A percentile compares a stretch with the other conserved stretches of the same genome.
Conservation (phyloP, 2,797 vertebrate species). For the Erpetoichthys calabaricus region DNA sequence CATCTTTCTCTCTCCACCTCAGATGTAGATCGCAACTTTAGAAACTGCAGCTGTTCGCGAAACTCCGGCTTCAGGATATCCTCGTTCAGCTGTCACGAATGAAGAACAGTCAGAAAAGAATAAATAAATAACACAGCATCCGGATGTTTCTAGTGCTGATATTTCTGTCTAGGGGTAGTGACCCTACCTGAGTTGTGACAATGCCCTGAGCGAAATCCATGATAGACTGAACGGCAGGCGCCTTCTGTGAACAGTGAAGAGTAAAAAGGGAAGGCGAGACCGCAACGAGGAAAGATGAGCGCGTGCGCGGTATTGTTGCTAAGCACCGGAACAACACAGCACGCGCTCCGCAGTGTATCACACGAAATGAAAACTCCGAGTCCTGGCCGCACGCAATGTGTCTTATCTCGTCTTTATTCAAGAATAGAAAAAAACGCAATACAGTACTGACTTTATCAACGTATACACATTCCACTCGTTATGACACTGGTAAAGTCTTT, state of each 20-base stretch:
- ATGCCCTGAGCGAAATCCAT: neutral
- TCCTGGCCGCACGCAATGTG: no score
- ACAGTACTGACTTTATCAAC: no score
- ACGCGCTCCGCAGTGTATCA: no score
- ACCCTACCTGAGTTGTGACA: slow-evolving; percentile 1
- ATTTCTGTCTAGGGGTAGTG: neutral
- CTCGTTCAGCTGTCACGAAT: slow-evolving; percentile 10
- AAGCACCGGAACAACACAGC: neutral
- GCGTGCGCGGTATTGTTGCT: neutral
- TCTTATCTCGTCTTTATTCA: no score
- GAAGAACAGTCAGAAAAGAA: no score
- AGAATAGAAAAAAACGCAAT: no score
- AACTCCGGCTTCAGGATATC: slow-evolving; percentile 17
- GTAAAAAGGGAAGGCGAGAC: no score
- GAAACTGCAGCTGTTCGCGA: slow-evolving; percentile 12
- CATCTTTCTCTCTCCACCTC: slow-evolving; percentile 13
- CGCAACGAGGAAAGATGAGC: neutral
- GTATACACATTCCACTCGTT: no score
- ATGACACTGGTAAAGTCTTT: no score
- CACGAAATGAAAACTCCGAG: no score
- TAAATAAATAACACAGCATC: neutral
- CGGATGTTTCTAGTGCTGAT: neutral
- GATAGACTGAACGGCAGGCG: neutral
- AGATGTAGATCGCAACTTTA: slow-evolving; percentile 11
- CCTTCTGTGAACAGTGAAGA: neutral